Conservation (phyloP, 2,888 invertebrate species). For the Scaptomyza cyrtandrae region DNA sequence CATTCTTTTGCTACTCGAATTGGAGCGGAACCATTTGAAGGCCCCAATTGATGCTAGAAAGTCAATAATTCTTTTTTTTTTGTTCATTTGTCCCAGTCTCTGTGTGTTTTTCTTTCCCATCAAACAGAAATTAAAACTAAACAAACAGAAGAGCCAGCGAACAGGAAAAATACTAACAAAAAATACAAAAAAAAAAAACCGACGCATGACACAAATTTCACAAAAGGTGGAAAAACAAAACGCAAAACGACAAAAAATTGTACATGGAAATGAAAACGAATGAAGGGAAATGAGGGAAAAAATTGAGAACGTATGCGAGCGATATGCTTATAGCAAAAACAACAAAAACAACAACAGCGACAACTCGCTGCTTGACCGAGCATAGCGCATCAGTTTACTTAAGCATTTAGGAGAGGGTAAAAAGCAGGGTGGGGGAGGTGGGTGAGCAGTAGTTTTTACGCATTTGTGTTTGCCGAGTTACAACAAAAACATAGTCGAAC, state of each 20-base stretch:
- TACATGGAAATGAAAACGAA: constrained; percentile 73
- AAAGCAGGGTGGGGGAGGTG: neutral
- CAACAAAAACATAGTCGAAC: constrained; percentile 34
- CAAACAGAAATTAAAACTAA: constrained; percentile 71
- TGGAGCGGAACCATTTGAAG: constrained; percentile 57
- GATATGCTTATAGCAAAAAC: constrained; percentile 34
- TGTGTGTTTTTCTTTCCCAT: constrained; percentile 77
- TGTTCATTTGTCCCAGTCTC: neutral
- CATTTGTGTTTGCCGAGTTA: constrained; percentile 63
- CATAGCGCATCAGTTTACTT: constrained; percentile 60
- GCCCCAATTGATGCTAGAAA: constrained; percentile 31
- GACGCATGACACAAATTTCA: constrained; percentile 77
- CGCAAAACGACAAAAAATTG: constrained; percentile 53
- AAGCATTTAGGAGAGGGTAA: constrained; percentile 17
- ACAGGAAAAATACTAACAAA: constrained; percentile 46
- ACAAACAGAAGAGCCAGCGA: constrained; percentile 36
- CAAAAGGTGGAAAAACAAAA: constrained; percentile 59
- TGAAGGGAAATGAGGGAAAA: constrained; percentile 57
- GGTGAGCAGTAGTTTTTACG: constrained; percentile 54
- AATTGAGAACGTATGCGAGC: constrained; percentile 43
- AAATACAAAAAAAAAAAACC: constrained; percentile 7
- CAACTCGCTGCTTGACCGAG: constrained; percentile 70
- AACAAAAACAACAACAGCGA: constrained; percentile 27
- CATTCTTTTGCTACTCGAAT: constrained; percentile 30
- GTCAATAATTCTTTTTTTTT: constrained; percentile 37